Percentiles rank a stretch among this genome's conserved stretches.
Evolutionary conservation across 2,888 invertebrate genomes (phyloP).

Genomic region (Gisinianus flammeolus): DNA sequence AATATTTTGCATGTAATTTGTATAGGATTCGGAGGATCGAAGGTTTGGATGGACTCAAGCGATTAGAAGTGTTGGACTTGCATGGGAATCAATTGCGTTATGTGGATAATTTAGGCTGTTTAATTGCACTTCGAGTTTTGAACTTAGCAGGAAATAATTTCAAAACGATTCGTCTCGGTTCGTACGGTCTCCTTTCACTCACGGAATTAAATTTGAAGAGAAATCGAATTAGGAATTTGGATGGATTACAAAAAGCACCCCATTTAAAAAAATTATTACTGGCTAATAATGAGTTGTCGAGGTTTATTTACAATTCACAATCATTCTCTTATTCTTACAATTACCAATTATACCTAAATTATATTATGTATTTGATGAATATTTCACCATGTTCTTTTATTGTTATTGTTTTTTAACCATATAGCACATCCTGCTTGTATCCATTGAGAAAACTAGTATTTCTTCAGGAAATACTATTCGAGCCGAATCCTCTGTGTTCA

Average conservation of each 20-base stretch:
- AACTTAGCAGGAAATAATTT: slow-evolving; percentile 93
- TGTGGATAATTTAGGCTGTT: slow-evolving; percentile 72
- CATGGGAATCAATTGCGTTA: slow-evolving; percentile 88
- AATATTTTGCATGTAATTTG: background rate
- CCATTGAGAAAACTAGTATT: slow-evolving; percentile 52
- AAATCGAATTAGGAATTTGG: slow-evolving; percentile 79
- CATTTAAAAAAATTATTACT: slow-evolving; percentile 79
- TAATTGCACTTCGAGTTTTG: slow-evolving; percentile 82
- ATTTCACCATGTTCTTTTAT: too few relatives aligned
- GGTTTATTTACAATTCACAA: slow-evolving; percentile 64
- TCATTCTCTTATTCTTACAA: too few relatives aligned
- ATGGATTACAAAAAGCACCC: slow-evolving; percentile 79
- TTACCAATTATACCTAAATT: too few relatives aligned
- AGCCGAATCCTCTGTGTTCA: slow-evolving; percentile 53
- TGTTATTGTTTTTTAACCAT: background rate
- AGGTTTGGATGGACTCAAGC: slow-evolving; percentile 72
- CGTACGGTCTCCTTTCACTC: slow-evolving; percentile 77
- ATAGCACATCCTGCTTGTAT: slow-evolving; percentile 11
- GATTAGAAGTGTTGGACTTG: slow-evolving; percentile 88
- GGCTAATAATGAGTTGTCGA: slow-evolving; percentile 78
- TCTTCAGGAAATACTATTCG: slow-evolving; percentile 54
- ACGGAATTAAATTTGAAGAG: slow-evolving; percentile 87
- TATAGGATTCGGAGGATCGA: slow-evolving; percentile 79
- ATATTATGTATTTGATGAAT: too few relatives aligned
- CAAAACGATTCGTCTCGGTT: slow-evolving; percentile 76